Percentiles rank a stretch among this genome's conserved stretches.
Conservation (phyloP, 2,888 invertebrate genomes). For the Teleogryllus oceanicus region DNA sequence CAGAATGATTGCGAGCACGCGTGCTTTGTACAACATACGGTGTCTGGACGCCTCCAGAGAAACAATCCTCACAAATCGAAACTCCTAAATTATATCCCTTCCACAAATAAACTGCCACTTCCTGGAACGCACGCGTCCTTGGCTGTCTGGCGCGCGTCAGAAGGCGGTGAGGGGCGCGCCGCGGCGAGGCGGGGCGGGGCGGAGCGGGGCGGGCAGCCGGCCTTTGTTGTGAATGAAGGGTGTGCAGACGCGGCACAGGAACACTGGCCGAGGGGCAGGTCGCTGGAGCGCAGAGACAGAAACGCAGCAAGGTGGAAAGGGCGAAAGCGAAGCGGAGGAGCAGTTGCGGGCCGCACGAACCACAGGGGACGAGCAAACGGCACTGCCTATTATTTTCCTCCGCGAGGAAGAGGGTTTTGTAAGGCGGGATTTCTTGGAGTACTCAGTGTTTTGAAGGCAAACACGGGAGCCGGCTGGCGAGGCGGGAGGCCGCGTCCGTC, state of each 20-base stretch:
- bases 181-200: neutral
- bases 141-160: neutral
- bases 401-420: neutral
- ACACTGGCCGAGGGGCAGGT: neutral
- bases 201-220: neutral
- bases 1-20: too few relatives aligned
- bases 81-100: neutral
- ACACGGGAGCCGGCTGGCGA: too few relatives aligned
- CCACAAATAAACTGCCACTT: conserved; percentile 5
- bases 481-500: neutral
- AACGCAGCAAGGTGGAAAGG: neutral
- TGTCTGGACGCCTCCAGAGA: too few relatives aligned
- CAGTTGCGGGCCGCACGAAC: neutral
- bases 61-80: neutral
- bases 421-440: too few relatives aligned
- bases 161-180: neutral
- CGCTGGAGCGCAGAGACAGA: neutral
- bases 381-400: neutral
- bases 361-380: neutral
- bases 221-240: neutral
- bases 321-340: neutral
- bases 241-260: neutral
- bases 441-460: too few relatives aligned
- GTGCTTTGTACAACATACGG: too few relatives aligned
- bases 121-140: neutral